Percentiles rank a stretch among this genome's conserved stretches.
Evolutionary conservation across 2,113 vertebrate species (phyloP).

Genomic region (Pedionomus torquatus): DNA sequence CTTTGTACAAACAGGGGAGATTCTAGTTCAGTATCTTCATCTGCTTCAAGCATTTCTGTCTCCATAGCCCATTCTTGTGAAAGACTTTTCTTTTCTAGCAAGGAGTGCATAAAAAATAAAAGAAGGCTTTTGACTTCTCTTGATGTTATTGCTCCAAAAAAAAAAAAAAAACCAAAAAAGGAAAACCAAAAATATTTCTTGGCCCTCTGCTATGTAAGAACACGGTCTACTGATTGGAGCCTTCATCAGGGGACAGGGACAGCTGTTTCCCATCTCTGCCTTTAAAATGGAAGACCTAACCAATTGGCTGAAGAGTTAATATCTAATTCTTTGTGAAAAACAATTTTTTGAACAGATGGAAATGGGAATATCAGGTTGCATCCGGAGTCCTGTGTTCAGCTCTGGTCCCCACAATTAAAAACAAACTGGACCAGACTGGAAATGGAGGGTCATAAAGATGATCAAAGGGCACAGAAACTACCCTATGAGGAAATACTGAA

Average conservation of each 20-base stretch:
- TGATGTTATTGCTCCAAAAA: neutral
- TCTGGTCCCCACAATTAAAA: neutral
- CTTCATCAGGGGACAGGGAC: neutral
- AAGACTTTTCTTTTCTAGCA: neutral
- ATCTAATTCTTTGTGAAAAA: neutral
- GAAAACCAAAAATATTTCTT: neutral
- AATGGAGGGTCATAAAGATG: neutral
- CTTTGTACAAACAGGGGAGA: neutral
- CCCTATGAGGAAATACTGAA: neutral
- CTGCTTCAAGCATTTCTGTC: neutral
- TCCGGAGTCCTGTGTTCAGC: neutral
- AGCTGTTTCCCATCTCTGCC: neutral
- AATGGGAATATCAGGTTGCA: neutral
- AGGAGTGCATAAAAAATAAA: neutral
- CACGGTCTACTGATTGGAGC: neutral
- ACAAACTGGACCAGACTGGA: too few species aligned
- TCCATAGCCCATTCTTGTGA: neutral
- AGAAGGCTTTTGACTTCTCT: neutral
- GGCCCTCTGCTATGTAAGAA: neutral
- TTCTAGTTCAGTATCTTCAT: neutral
- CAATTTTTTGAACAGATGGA: neutral
- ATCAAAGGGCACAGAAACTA: neutral
- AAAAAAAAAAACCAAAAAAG: too few species aligned
- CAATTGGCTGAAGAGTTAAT: neutral
- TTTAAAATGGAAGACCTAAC: neutral